These are phyloP conservation scores for Porites lutea DNA, from an alignment of 64 coral and sea anemone genomes.

Conservation along the genomic window DNA sequence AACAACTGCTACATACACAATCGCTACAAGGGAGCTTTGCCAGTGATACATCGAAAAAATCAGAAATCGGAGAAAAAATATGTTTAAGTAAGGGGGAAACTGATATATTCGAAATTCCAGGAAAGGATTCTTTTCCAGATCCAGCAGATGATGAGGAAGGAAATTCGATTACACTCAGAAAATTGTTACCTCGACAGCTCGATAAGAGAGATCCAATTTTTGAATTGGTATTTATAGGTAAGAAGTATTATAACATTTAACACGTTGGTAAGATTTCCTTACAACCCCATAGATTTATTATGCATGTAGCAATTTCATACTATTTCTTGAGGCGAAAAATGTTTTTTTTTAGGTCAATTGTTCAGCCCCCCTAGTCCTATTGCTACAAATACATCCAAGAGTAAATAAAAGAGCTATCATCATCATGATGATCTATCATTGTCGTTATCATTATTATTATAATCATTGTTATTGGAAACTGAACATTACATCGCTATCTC, in stretches of 20 bases:
- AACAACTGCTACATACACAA: background rate
- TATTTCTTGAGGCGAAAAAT: no score
- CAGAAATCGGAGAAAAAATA: background rate
- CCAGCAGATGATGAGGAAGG: background rate
- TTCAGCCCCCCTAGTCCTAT: no score
- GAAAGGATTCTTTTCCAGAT: background rate
- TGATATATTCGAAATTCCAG: background rate
- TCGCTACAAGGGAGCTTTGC: background rate
- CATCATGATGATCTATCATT: no score
- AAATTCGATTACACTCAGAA: slow-evolving; percentile 69
- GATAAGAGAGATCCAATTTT: slow-evolving; percentile 30
- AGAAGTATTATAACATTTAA: background rate
- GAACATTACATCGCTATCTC: no score
- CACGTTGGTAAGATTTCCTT: no score
- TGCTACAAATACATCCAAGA: no score
- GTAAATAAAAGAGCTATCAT: no score
- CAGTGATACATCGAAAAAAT: background rate
- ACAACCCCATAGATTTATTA: no score
- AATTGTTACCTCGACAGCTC: slow-evolving; percentile 72
- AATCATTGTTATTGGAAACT: no score
- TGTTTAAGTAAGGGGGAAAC: background rate
- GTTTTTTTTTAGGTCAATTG: no score
- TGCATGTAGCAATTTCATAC: no score
- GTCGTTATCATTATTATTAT: no score
- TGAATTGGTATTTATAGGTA: slow-evolving; percentile 71